Percentiles rank a stretch among this genome's conserved stretches.
These are phyloP conservation scores for Paracentrotus lividus DNA, from an alignment of 53 echinoderm and acorn worm species.

Conservation along the genomic window DNA sequence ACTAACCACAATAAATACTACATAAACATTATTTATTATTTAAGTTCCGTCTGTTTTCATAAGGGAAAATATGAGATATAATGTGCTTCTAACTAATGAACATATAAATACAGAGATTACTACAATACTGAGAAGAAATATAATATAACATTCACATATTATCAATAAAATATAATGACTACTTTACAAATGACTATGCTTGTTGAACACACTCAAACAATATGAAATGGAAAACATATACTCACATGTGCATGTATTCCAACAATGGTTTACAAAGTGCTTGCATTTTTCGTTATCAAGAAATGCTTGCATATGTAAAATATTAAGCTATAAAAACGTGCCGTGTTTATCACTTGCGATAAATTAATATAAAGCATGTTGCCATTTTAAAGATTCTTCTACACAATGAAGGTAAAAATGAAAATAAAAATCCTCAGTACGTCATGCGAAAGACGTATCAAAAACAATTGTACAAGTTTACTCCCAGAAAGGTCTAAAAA, in stretches of 20 bases:
- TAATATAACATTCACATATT: not conserved
- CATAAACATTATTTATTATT: not conserved
- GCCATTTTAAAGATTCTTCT: too few species aligned
- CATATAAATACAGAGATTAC: not conserved
- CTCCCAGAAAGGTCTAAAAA: not conserved
- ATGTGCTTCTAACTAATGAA: not conserved
- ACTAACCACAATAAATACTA: conserved; percentile 50
- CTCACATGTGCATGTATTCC: too few species aligned
- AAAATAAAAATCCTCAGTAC: not conserved
- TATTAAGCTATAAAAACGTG: too few species aligned
- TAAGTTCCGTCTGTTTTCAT: not conserved
- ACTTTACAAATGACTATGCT: too few species aligned
- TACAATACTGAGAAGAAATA: conserved; percentile 26
- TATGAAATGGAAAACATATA: too few species aligned
- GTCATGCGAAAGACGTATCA: not conserved
- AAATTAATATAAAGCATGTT: too few species aligned
- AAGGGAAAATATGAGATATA: not conserved
- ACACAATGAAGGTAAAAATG: not conserved
- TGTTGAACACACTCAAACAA: too few species aligned
- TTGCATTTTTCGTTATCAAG: too few species aligned
- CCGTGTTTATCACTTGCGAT: too few species aligned
- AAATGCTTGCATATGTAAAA: too few species aligned
- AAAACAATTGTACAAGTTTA: not conserved
- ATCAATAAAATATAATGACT: not conserved
- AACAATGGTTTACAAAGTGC: too few species aligned